Conservation (phyloP, 2,888 invertebrate genomes). For the Liopterus haemorrhoidalis region DNA sequence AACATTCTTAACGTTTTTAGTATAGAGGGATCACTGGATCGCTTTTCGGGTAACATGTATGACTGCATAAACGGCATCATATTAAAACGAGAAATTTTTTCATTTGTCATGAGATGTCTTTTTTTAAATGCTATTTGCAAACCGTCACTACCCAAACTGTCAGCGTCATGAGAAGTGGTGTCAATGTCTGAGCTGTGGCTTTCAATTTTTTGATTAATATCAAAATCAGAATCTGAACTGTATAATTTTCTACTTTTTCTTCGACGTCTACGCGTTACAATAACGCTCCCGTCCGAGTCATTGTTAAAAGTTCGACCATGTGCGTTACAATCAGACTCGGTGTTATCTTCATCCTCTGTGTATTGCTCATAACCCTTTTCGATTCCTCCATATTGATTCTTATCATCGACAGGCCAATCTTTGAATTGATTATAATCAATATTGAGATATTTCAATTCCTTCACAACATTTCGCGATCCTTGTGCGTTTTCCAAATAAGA, state of each 20-base stretch:
- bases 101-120: not conserved
- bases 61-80: constrained; percentile 26
- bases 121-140: too few species aligned
- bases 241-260: constrained; percentile 28
- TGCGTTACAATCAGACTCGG: too few species aligned
- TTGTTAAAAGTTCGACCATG: constrained; percentile 6
- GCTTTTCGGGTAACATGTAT: constrained; percentile 29
- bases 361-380: constrained; percentile 33
- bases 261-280: constrained; percentile 36
- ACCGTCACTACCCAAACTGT: constrained; percentile 48
- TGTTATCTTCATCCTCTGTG: constrained; percentile 22
- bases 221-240: constrained; percentile 34
- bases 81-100: constrained; percentile 12
- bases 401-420: constrained; percentile 50
- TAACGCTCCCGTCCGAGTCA: not conserved
- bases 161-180: constrained; percentile 48
- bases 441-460: constrained; percentile 68
- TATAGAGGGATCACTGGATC: constrained; percentile 48
- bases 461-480: constrained; percentile 60
- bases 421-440: constrained; percentile 64
- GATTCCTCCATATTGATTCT: constrained; percentile 30
- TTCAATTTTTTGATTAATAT: constrained; percentile 15
- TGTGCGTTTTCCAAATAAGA: constrained; percentile 52
- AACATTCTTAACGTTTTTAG: constrained; percentile 51
- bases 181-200: constrained; percentile 36